Percentiles rank a stretch among this genome's conserved stretches.
phyloP scores from a whole-genome alignment of 2,797 vertebrate species.

The Nasua narica region DNA sequence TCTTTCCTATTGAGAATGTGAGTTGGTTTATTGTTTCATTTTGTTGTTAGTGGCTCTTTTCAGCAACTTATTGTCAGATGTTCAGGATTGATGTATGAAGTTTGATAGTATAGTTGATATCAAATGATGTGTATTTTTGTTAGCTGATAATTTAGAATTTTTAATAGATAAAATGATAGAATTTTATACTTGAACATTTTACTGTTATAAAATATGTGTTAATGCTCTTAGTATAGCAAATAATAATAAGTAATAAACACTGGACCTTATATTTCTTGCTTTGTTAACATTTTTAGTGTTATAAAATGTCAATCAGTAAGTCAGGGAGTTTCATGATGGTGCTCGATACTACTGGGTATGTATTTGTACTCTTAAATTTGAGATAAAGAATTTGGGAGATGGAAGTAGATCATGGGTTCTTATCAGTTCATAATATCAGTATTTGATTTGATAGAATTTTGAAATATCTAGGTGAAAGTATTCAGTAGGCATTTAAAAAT shows the following conservation, averaged over 20 bases:
- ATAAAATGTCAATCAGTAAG: not conserved
- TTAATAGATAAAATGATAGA: constrained; percentile 24
- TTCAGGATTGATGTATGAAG: constrained; percentile 23
- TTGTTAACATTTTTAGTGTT: constrained; percentile 28
- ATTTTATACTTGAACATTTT: constrained; percentile 27
- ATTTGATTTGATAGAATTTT: constrained; percentile 33
- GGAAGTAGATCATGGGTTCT: not conserved
- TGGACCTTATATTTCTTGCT: not conserved
- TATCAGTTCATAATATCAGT: not conserved
- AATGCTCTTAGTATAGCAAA: not conserved
- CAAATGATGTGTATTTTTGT: constrained; percentile 30
- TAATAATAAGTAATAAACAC: not conserved
- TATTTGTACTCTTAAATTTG: constrained; percentile 21
- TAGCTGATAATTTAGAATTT: constrained; percentile 12
- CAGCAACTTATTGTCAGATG: not conserved
- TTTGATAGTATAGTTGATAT: constrained; percentile 14
- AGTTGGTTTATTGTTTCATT: constrained; percentile 43
- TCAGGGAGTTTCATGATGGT: not conserved
- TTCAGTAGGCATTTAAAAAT: constrained; percentile 18
- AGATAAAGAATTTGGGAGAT: constrained; percentile 10
- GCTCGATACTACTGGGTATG: not conserved
- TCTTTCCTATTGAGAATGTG: not conserved
- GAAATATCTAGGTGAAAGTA: constrained; percentile 24
- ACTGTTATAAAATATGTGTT: not conserved
- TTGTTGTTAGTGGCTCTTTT: constrained; percentile 22